These are phyloP conservation scores for Origma solitaria DNA, from an alignment of 2,113 vertebrate genomes.

Conservation along the genomic window DNA sequence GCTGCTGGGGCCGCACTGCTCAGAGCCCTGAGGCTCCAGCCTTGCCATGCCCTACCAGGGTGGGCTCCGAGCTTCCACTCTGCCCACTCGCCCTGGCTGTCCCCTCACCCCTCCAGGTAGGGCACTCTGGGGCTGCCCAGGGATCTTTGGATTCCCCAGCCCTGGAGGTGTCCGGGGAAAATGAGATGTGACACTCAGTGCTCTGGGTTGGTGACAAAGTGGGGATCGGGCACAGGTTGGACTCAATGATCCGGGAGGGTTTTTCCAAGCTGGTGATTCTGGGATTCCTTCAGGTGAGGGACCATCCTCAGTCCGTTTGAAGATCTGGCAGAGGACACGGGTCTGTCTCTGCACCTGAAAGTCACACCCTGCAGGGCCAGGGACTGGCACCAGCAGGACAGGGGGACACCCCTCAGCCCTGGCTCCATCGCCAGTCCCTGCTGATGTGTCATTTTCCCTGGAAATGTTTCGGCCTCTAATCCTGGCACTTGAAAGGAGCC, in stretches of 20 bases:
- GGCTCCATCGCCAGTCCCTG: background rate
- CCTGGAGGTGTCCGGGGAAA: background rate
- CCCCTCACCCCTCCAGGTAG: no score
- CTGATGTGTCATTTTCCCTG: background rate
- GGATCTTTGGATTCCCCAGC: fast-evolving
- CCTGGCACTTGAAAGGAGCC: background rate
- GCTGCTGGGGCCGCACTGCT: background rate
- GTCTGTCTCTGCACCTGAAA: background rate
- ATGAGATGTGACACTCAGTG: background rate
- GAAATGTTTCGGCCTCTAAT: background rate
- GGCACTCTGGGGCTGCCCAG: background rate
- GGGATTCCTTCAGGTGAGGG: background rate
- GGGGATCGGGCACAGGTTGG: fast-evolving
- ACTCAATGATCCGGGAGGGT: fast-evolving
- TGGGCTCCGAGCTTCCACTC: no score
- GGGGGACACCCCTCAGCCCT: background rate
- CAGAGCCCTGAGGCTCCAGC: no score
- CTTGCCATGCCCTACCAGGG: no score
- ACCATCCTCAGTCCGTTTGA: fast-evolving
- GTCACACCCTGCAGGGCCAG: background rate
- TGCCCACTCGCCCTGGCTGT: no score
- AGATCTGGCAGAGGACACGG: background rate
- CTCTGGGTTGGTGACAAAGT: background rate
- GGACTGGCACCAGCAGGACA: background rate
- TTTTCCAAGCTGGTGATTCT: background rate